Evolutionary conservation across 2,888 invertebrate species (phyloP).

Genomic region (Nemotelus nigrinus): DNA sequence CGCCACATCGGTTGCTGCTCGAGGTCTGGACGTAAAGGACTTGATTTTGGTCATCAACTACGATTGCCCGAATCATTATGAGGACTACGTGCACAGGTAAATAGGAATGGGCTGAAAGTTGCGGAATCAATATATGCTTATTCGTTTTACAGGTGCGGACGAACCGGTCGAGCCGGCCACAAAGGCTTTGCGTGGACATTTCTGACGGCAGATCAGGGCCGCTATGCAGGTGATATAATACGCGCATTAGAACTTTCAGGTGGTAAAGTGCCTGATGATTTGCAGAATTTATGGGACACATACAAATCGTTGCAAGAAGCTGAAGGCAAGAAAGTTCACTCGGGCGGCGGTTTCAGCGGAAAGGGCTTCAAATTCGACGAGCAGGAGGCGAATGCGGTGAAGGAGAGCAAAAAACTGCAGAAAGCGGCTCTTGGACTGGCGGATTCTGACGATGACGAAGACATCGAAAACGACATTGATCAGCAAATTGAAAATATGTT

Average conservation of each 20-base stretch:
- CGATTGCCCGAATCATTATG: conserved; percentile 99
- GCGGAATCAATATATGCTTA: background rate
- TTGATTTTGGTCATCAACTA: conserved; percentile 97
- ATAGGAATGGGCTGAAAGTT: background rate
- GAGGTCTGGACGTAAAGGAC: conserved; percentile 98
- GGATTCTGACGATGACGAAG: conserved; percentile 98
- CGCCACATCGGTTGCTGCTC: conserved; percentile 97
- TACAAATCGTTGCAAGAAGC: conserved; percentile 92
- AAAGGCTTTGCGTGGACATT: conserved; percentile 98
- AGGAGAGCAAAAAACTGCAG: conserved; percentile 97
- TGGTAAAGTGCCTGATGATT: conserved; percentile 77
- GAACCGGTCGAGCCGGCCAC: conserved; percentile 92
- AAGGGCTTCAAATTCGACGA: conserved; percentile 98
- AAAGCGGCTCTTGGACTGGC: conserved; percentile 93
- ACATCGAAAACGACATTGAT: conserved; percentile 96
- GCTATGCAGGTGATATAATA: conserved; percentile 92
- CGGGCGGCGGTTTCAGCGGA: conserved; percentile 93
- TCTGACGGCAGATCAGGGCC: conserved; percentile 92
- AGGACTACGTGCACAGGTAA: conserved; percentile 95
- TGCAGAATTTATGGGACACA: conserved; percentile 84
- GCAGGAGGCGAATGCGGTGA: conserved; percentile 93
- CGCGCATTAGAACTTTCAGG: conserved; percentile 90
- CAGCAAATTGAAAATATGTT: conserved; percentile 98
- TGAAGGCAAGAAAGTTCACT: conserved; percentile 90
- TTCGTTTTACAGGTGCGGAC: conserved; percentile 76